A percentile compares a stretch with the other conserved stretches of the same genome.
Conservation (phyloP, 2,113 vertebrate genomes). For the Dasyprocta punctata region DNA sequence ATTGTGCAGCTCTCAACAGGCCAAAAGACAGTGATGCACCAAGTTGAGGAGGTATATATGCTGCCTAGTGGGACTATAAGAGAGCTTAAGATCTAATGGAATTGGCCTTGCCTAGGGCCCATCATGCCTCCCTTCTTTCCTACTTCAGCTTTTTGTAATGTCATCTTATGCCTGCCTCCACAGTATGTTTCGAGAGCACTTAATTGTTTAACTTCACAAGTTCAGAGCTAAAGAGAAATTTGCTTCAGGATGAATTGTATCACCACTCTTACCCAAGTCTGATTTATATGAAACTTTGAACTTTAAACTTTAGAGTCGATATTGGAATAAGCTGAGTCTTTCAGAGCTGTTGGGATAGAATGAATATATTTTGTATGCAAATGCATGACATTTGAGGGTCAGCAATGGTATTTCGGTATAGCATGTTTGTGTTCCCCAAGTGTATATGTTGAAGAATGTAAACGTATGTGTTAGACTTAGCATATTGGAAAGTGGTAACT, state of each 20-base stretch:
- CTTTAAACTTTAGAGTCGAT: background rate
- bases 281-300: background rate
- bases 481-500: background rate
- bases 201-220: background rate
- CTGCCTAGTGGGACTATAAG: background rate
- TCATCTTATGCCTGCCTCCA: background rate
- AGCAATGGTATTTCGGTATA: background rate
- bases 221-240: background rate
- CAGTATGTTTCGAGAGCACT: background rate
- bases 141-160: background rate
- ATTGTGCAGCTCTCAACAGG: background rate
- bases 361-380: background rate
- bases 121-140: background rate
- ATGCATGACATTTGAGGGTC: background rate
- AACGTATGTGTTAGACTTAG: background rate
- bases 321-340: background rate
- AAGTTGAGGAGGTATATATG: background rate
- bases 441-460: background rate
- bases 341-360: background rate
- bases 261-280: background rate
- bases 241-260: background rate
- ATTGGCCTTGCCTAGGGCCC: background rate
- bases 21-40: background rate
- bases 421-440: background rate
- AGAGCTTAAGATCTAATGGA: background rate